Percentiles rank a stretch among this genome's conserved stretches.
Conservation (phyloP, 1,140 invertebrate genomes). For the Drosophila virilis region DNA sequence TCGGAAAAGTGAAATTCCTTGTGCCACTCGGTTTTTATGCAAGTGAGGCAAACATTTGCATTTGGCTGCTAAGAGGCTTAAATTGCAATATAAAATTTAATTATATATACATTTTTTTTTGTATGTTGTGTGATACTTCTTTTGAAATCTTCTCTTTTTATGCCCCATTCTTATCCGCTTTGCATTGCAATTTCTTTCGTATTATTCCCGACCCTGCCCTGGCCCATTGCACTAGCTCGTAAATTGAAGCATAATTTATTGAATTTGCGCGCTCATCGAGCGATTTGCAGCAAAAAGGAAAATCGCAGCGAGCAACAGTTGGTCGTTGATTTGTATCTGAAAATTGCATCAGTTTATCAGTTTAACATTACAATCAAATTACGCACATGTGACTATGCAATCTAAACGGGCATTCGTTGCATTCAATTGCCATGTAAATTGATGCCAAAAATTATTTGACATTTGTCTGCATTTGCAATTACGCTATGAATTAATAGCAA, state of each 20-base stretch:
- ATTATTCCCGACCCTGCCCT: neutral
- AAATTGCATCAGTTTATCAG: slow-evolving; percentile 53
- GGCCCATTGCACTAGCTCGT: neutral
- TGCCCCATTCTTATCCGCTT: slow-evolving; percentile 1
- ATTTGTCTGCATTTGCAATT: slow-evolving; percentile 1
- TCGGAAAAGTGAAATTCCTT: slow-evolving; percentile 34
- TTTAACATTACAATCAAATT: slow-evolving; percentile 55
- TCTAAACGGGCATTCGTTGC: slow-evolving; percentile 12
- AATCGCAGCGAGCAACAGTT: slow-evolving; percentile 56
- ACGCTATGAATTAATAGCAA: neutral
- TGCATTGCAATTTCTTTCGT: slow-evolving; percentile 14
- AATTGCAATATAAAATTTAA: slow-evolving; percentile 20
- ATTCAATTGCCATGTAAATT: slow-evolving; percentile 7
- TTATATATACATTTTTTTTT: slow-evolving; percentile 6
- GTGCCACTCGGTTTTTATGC: slow-evolving; percentile 14
- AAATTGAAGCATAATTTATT: slow-evolving; percentile 68
- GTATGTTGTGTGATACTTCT: neutral
- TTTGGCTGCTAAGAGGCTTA: slow-evolving; percentile 23
- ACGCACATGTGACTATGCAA: slow-evolving; percentile 28
- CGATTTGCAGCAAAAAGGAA: slow-evolving; percentile 28
- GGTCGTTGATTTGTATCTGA: slow-evolving; percentile 49
- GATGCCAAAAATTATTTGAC: slow-evolving; percentile 33
- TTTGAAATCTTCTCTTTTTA: neutral
- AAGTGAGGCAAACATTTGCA: slow-evolving; percentile 40
- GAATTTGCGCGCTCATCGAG: slow-evolving; percentile 57